Evolutionary conservation across 2,113 vertebrate genomes (phyloP).

Genomic region (Cyanoramphus novaezelandiae): DNA sequence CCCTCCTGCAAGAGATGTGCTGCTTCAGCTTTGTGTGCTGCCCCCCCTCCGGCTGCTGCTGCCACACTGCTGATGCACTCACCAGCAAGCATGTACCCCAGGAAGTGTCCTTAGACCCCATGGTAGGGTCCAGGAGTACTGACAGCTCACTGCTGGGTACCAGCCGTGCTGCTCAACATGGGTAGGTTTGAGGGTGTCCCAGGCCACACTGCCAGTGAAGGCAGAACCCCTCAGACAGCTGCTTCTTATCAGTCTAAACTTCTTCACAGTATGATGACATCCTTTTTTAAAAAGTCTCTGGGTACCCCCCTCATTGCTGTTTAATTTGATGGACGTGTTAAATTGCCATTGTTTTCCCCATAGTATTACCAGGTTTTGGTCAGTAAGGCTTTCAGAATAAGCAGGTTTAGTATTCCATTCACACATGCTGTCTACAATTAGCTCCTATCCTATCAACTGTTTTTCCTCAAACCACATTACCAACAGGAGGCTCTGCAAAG

Average conservation of each 20-base stretch:
- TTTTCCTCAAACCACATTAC: background rate
- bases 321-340: background rate
- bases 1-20: accelerated
- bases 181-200: background rate
- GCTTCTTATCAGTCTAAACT: background rate
- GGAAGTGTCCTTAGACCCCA: background rate
- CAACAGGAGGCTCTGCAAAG: background rate
- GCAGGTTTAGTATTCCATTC: background rate
- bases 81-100: background rate
- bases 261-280: background rate
- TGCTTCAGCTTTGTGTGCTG: background rate
- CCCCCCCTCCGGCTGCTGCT: background rate
- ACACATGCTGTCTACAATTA: background rate
- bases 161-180: background rate
- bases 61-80: background rate
- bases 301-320: background rate
- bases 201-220: background rate
- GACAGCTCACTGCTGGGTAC: background rate
- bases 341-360: background rate
- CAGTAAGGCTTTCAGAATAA: background rate
- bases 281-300: background rate
- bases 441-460: background rate
- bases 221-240: background rate
- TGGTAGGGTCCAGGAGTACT: background rate
- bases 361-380: background rate